phyloP scores from a whole-genome alignment of 2,888 invertebrate species.

The Melanotus villosus region DNA sequence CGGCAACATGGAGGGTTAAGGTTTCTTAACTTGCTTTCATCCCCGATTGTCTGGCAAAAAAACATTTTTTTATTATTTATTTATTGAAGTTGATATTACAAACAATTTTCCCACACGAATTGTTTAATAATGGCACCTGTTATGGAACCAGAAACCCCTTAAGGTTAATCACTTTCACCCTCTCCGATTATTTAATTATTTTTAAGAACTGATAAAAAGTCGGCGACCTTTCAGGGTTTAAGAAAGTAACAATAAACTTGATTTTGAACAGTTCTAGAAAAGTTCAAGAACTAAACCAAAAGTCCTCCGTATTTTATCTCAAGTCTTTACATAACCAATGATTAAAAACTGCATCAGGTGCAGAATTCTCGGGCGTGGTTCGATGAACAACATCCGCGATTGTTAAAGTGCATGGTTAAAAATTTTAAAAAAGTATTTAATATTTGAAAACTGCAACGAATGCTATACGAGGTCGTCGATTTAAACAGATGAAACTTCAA shows the following conservation, averaged over 20 bases:
- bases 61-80: too few relatives aligned
- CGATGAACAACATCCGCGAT: too few relatives aligned
- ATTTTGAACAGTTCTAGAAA: conserved; percentile 3
- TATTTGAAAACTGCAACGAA: neutral
- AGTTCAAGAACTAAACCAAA: conserved; percentile 12
- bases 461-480: neutral
- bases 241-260: conserved; percentile 14
- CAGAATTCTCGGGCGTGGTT: neutral
- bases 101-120: too few relatives aligned
- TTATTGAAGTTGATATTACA: too few relatives aligned
- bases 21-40: too few relatives aligned
- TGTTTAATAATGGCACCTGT: too few relatives aligned
- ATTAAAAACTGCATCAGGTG: neutral
- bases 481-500: neutral
- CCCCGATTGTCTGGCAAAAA: too few relatives aligned
- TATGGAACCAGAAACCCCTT: too few relatives aligned
- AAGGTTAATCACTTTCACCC: too few relatives aligned
- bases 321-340: neutral
- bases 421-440: neutral
- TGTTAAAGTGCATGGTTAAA: neutral
- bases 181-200: too few relatives aligned
- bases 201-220: neutral
- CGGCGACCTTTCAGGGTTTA: conserved; percentile 5
- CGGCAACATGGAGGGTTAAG: too few relatives aligned
- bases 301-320: neutral